Evolutionary conservation across 2,797 vertebrate species (phyloP).

Genomic region (Scarus forsteni): DNA sequence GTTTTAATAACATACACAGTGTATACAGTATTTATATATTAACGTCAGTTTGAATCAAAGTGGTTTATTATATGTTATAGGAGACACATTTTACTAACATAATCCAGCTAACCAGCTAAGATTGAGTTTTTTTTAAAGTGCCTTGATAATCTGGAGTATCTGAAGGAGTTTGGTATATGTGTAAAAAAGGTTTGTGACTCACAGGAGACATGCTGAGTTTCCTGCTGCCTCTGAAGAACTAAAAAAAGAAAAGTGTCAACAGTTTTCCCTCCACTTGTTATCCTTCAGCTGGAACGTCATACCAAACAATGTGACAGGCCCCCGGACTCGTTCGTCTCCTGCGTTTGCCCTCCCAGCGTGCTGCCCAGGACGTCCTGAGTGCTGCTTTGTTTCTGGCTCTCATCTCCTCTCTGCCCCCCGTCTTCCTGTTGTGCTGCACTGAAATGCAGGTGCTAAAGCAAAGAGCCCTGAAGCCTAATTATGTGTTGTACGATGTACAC

Average conservation of each 20-base stretch:
- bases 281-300: conserved; percentile 35
- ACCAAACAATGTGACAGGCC: conserved; percentile 52
- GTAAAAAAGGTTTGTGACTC: not conserved
- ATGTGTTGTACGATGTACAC: conserved; percentile 3
- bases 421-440: conserved; percentile 74
- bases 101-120: too few relatives aligned
- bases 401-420: conserved; percentile 39
- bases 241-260: conserved; percentile 44
- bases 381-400: conserved; percentile 58
- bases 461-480: conserved; percentile 18
- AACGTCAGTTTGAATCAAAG: too few relatives aligned
- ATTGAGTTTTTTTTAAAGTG: too few relatives aligned
- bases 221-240: conserved; percentile 35
- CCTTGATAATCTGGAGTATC: too few relatives aligned
- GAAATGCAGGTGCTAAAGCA: conserved; percentile 47
- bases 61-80: too few relatives aligned
- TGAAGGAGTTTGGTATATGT: not conserved
- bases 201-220: conserved; percentile 44
- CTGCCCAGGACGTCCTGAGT: conserved; percentile 82
- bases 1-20: too few relatives aligned
- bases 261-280: conserved; percentile 48
- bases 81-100: too few relatives aligned
- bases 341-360: conserved; percentile 37
- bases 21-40: too few relatives aligned
- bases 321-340: conserved; percentile 21